Evolutionary conservation across 2,113 vertebrate genomes (phyloP).

Genomic region (Onychorhynchus coronatus): DNA sequence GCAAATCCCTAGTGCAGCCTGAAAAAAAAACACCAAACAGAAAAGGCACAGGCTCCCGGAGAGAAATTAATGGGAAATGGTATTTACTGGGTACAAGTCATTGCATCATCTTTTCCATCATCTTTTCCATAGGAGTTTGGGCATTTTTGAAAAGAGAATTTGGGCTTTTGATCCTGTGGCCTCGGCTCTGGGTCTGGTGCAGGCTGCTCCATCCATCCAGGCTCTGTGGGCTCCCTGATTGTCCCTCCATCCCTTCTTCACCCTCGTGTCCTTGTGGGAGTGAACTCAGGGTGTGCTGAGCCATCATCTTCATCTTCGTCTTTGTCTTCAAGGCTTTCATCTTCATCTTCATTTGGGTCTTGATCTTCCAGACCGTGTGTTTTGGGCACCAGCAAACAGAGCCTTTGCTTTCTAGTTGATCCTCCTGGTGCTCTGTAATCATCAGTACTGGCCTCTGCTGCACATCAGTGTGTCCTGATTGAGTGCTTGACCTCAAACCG

Average conservation of each 20-base stretch:
- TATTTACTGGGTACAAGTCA: background rate
- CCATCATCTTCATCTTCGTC: background rate
- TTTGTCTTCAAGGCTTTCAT: background rate
- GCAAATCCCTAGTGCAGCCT: background rate
- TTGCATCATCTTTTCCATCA: background rate
- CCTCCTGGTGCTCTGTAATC: background rate
- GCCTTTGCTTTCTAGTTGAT: accelerated
- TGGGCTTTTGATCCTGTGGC: background rate
- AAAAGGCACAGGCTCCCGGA: background rate
- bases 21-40: background rate
- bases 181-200: background rate
- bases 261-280: background rate
- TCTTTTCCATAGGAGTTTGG: background rate
- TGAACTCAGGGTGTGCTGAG: background rate
- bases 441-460: background rate
- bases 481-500: background rate
- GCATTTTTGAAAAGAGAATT: background rate
- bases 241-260: background rate
- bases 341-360: background rate
- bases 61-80: background rate
- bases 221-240: background rate
- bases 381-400: background rate
- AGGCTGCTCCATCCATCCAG: background rate
- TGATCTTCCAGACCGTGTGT: accelerated
- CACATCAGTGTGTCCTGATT: background rate